A percentile compares a stretch with the other conserved stretches of the same genome.
phyloP scores from a whole-genome alignment of 2,113 vertebrate species.

The Leucopsar rothschildi region DNA sequence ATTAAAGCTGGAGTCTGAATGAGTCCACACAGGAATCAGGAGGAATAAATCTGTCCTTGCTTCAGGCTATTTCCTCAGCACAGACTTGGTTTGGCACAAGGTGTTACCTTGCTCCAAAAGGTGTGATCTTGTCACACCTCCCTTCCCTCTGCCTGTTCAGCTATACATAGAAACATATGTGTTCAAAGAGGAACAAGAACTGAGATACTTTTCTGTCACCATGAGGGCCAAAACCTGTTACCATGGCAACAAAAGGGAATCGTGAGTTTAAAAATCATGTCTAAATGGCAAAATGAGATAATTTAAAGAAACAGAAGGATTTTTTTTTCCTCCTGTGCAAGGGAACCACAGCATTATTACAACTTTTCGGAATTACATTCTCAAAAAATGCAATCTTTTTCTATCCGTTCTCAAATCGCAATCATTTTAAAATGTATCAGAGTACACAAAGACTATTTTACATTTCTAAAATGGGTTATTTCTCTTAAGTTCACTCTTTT shows the following conservation, averaged over 20 bases:
- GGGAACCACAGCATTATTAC: background rate
- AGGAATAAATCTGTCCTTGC: slow-evolving; percentile 57
- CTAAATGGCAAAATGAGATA: slow-evolving; percentile 73
- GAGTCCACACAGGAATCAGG: background rate
- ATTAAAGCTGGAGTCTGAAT: slow-evolving; percentile 29
- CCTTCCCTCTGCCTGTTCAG: slow-evolving; percentile 34
- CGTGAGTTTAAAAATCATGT: slow-evolving; percentile 73
- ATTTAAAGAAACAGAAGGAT: slow-evolving; percentile 66
- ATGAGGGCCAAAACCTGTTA: slow-evolving; percentile 72
- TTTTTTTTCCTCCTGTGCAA: background rate
- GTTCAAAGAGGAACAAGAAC: slow-evolving; percentile 68
- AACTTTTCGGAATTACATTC: background rate
- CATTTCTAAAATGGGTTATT: background rate
- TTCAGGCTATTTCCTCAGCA: slow-evolving; percentile 42
- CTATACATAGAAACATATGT: slow-evolving; percentile 61
- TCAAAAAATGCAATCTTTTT: background rate
- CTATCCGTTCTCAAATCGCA: background rate
- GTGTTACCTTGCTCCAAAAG: slow-evolving; percentile 60
- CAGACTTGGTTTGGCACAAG: slow-evolving; percentile 21
- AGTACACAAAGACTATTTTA: background rate
- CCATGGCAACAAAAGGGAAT: slow-evolving; percentile 71
- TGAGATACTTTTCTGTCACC: slow-evolving; percentile 69
- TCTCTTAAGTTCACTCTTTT: background rate
- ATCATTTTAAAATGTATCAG: background rate
- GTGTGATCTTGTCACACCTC: slow-evolving; percentile 39